Base-by-base conservation (phyloP, 2,797 vertebrate genomes). In the Melanotaenia boesemani region DNA sequence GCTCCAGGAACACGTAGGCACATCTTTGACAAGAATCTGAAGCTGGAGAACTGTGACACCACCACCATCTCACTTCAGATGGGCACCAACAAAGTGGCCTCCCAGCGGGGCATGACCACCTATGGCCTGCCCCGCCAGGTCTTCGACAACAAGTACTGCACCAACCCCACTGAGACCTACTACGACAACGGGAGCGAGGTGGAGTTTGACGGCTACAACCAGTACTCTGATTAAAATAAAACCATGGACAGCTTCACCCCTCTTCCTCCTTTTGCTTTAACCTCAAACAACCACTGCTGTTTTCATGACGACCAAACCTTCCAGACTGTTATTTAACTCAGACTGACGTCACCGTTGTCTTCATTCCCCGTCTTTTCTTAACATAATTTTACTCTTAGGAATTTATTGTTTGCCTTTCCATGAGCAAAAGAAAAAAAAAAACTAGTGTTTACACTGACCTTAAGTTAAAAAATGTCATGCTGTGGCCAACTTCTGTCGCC, bases 11-110 rank as follows among this genome's bases (percentile, higher is more conserved):
- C 97, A 10, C 96, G 97, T 89, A 94, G 97, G 5, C 97, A 97
- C 94, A 98, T 99, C 91, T 97, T 97, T 9, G 97, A 97, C 86
- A 97, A 97, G 18, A 94, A 95, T 63, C 92, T 98, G 92, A 96
- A 97, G 69, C 95, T 97, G 95, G 97, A 98, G 85, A 94, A 83
- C 63, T 99, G 97, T 1, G 97, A 99, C 90, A 95, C 89, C 1
- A 82, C 90, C 85, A 96, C 94, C 34, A 96, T 99, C 79, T 97
- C 97, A 1, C 95, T 99, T 90, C 97, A 99, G 93, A 99, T 98
- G 97, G 97, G 97, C 76, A 96, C 96, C 88, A 99, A 98, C 91
- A 97, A 97, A 89, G 95, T 96, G 67, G 97, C 97, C 0, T 98
- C 97, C 0, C 97, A 98, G 92, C 92, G 93, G 71, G 97, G 97